Conservation (phyloP, 2,113 vertebrate genomes). For the Tricholaema leucomelas region DNA sequence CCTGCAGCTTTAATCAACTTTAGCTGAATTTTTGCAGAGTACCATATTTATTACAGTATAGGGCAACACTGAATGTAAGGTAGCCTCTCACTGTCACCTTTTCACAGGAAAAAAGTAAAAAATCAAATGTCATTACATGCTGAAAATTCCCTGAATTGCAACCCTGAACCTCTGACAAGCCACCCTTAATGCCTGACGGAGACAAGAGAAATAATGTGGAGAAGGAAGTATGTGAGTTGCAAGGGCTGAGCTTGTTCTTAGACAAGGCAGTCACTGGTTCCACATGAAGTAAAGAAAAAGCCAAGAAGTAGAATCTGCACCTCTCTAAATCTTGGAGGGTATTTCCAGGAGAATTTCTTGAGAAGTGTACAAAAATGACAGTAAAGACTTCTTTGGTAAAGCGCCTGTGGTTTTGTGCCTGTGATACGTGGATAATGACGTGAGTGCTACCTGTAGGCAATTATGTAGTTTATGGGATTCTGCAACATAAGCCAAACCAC, state of each 20-base stretch:
- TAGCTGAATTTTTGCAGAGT: background rate
- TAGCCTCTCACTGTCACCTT: background rate
- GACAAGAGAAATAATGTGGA: background rate
- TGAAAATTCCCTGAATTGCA: slow-evolving; percentile 3
- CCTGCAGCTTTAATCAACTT: background rate
- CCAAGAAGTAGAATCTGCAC: background rate
- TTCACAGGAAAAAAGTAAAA: background rate
- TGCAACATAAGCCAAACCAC: slow-evolving; percentile 17
- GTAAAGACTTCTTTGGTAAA: background rate
- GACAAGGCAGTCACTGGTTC: background rate
- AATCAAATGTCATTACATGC: background rate
- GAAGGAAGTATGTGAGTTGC: background rate
- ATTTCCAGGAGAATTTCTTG: background rate
- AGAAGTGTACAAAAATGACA: background rate
- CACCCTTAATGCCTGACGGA: background rate
- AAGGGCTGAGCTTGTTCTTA: background rate
- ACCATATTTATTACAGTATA: background rate
- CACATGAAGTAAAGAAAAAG: background rate
- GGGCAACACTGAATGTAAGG: background rate
- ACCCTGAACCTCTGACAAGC: background rate
- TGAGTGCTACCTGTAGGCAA: background rate
- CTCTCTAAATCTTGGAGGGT: background rate
- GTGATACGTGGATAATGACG: slow-evolving; percentile 2
- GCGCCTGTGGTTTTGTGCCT: background rate
- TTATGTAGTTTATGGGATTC: slow-evolving; percentile 13